Percentiles rank a stretch among this genome's conserved stretches.
Evolutionary conservation across 2,888 invertebrate genomes (phyloP).

Genomic region (Metopia argyrocephala): DNA sequence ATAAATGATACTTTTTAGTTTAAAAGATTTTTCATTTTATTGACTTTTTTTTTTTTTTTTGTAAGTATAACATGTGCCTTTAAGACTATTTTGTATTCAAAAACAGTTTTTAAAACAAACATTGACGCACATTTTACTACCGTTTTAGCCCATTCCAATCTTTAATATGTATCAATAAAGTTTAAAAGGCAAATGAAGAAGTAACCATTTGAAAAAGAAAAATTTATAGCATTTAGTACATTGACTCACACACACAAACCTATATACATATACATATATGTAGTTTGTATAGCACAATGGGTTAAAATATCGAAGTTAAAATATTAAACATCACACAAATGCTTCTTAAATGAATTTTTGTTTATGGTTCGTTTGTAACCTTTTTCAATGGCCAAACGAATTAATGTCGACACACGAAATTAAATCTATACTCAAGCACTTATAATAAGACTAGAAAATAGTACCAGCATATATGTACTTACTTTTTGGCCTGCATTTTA

Average conservation of each 20-base stretch:
- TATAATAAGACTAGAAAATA: too few species aligned
- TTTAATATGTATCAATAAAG: neutral
- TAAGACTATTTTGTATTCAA: conserved; percentile 60
- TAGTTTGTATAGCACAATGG: too few species aligned
- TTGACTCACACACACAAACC: conserved; percentile 35
- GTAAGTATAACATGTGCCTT: conserved; percentile 49
- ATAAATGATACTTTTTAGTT: conserved; percentile 32
- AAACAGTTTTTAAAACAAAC: conserved; percentile 58
- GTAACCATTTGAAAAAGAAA: neutral
- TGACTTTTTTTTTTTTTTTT: neutral
- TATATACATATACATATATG: conserved; percentile 33
- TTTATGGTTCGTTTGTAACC: too few species aligned
- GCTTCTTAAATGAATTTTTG: too few species aligned
- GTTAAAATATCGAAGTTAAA: too few species aligned
- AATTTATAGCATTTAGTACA: too few species aligned
- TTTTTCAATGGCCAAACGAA: too few species aligned
- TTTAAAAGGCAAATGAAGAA: neutral
- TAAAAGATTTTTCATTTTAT: neutral
- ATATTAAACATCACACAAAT: too few species aligned
- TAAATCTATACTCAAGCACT: too few species aligned
- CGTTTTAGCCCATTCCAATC: neutral
- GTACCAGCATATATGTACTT: too few species aligned
- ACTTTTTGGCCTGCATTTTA: too few species aligned
- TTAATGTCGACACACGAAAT: too few species aligned
- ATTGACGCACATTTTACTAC: conserved; percentile 55